Evolutionary conservation across 2,113 vertebrate genomes (phyloP), one percentile per base, ranked within the genome.

Genomic region (Dicaeum eximium): DNA sequence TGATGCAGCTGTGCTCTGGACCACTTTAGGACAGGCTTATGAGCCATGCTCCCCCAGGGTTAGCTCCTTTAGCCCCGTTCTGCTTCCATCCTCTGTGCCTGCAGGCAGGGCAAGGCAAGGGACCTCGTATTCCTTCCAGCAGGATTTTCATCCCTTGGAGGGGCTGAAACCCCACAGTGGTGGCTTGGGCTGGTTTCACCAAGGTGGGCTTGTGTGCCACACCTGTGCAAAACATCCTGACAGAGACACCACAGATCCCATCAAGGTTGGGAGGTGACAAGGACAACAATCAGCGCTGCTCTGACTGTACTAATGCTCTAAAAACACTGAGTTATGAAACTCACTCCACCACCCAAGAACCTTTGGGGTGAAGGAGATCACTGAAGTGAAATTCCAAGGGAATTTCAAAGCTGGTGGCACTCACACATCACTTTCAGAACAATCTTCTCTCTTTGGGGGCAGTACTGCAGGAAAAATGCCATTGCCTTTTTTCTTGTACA

Each of bases 341-440:
- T 86, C 65, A 22, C n/a, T 53, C 60, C 37, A 62, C 17, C 79
- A 90, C 28, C 22, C 61, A n/a, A 84, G 31, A 42, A 67, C 12
- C 51, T 83, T 86, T 71, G 11, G 11, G 30, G 47, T 51, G 69
- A 74, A 80, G 81, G 64, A 60, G 73, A 54, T 35, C 56, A 33
- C 23, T 3, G 6, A 23, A 38, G 14, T 1, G 3, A 93, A 90
- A 84, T 33, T 27, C 35, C 42, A 30, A 70, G 37, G 64, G 40
- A 54, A 44, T 83, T 50, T 71, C 67, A 75, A 57, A 77, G 23
- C 62, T 37, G 16, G 11, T 80, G 75, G 24, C 30, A 13, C 50
- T 35, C 0, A 0, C 21, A 33, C 1, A 0, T 50, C 4, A 0
- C 35, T 88, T 87, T 73, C 16, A 22, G 19, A 53, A 27, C 28